Conservation (phyloP, 2,888 invertebrate species). For the Pseudoips prasinana region DNA sequence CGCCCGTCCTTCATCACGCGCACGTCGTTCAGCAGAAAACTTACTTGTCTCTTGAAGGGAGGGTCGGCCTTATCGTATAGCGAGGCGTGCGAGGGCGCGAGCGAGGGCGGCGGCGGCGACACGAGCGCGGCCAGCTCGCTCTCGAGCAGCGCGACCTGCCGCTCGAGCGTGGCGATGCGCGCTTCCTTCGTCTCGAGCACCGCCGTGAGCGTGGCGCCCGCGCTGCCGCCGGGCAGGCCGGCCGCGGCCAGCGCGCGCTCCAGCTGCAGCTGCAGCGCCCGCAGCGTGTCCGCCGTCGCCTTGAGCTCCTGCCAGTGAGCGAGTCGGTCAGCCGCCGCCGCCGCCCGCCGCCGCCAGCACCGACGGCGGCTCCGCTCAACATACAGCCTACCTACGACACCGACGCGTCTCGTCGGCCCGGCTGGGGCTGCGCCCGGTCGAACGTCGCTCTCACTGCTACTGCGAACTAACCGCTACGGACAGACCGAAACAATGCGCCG, state of each 20-base stretch:
- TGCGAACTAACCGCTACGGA: slow-evolving; percentile 28
- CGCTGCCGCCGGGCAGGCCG: slow-evolving; percentile 80
- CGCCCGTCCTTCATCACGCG: slow-evolving; percentile 88
- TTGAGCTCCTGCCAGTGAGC: slow-evolving; percentile 88
- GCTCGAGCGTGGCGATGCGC: slow-evolving; percentile 93
- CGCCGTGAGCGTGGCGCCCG: slow-evolving; percentile 87
- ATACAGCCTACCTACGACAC: slow-evolving; percentile 53
- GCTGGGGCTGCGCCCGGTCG: slow-evolving; percentile 51
- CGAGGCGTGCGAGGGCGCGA: slow-evolving; percentile 80
- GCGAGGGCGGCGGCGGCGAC: slow-evolving; percentile 77
- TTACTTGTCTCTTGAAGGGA: slow-evolving; percentile 91
- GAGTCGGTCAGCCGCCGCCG: slow-evolving; percentile 66
- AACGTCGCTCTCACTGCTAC: slow-evolving; percentile 29
- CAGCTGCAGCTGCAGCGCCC: slow-evolving; percentile 90
- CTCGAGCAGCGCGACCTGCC: slow-evolving; percentile 90
- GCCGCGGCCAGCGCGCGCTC: slow-evolving; percentile 87
- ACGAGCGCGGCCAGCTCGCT: slow-evolving; percentile 84
- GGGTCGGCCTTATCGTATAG: slow-evolving; percentile 84
- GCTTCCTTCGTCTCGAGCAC: slow-evolving; percentile 93
- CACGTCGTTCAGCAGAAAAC: slow-evolving; percentile 91
- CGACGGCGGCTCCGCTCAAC: slow-evolving; percentile 51
- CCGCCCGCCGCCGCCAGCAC: slow-evolving; percentile 54
- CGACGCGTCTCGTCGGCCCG: slow-evolving; percentile 51
- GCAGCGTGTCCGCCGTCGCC: slow-evolving; percentile 92
- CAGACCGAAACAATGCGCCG: slow-evolving; percentile 36